A percentile compares a stretch with the other conserved stretches of the same genome.
Conservation (phyloP, 2,888 invertebrate genomes). For the Dryobota labecula region DNA sequence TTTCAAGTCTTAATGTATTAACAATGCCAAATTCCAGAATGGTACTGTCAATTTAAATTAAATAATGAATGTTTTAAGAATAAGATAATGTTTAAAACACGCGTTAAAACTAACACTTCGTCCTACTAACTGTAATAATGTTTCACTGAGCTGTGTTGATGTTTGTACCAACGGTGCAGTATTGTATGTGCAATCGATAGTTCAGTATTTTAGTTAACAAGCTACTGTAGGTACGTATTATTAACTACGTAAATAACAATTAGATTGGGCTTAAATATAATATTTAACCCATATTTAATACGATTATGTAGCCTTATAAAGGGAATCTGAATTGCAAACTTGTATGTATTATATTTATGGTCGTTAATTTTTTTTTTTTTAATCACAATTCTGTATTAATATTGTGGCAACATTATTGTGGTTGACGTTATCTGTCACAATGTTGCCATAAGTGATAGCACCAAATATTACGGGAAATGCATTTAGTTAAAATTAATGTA, state of each 20-base stretch:
- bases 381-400: slow-evolving; percentile 42
- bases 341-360: slow-evolving; percentile 10
- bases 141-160: slow-evolving; percentile 40
- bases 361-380: slow-evolving; percentile 24
- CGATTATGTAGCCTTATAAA: slow-evolving; percentile 22
- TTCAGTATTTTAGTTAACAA: slow-evolving; percentile 59
- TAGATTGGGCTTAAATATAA: slow-evolving; percentile 30
- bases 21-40: slow-evolving; percentile 52
- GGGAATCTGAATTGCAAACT: slow-evolving; percentile 22
- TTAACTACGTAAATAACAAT: slow-evolving; percentile 44
- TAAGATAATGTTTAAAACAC: slow-evolving; percentile 33
- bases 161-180: slow-evolving; percentile 48
- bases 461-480: slow-evolving; percentile 46
- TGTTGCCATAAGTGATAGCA: slow-evolving; percentile 42
- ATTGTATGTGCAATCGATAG: slow-evolving; percentile 57
- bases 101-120: slow-evolving; percentile 45
- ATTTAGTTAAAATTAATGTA: slow-evolving; percentile 49
- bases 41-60: slow-evolving; percentile 55
- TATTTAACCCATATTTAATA: slow-evolving; percentile 22
- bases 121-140: slow-evolving; percentile 36
- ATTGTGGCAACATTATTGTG: slow-evolving; percentile 29
- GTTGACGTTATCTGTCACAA: slow-evolving; percentile 8
- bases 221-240: slow-evolving; percentile 49
- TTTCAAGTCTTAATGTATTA: slow-evolving; percentile 31
- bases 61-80: slow-evolving; percentile 36